Base-by-base conservation (phyloP, 2,113 vertebrate species). In the Nipponia nippon region DNA sequence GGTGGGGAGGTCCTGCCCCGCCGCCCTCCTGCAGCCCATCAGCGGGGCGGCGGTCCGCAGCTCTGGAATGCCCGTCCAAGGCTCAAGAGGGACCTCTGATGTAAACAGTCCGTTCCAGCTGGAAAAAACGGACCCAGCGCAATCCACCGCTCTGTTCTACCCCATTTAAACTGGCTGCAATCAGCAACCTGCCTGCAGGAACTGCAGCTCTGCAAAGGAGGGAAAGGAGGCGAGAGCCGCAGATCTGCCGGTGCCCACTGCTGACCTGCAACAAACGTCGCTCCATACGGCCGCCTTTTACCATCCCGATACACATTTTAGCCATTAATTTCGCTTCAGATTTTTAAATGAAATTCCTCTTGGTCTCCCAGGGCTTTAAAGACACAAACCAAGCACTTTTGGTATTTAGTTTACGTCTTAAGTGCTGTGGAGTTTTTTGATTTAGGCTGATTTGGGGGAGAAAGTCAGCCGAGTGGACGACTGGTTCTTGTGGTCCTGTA, bases 31-130 rank as follows among this genome's bases (percentile, higher is more conserved):
- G 66, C n/a, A 40, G 59, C 72, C 19, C 6, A 1, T 8, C 29
- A 38, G 5, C 22, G 2, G 2, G 10, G 49, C 29, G 32, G 46
- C 30, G 70, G 32, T 7, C 40, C 0, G 0, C n/a, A 10, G 4
- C 66, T 61, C 76, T 29, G 71, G 19, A 30, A 50, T 2, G 21
- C 13, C 21, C 16, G 5, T 2, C 0, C 0, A 61, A 71, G 61
- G 67, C 58, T n/a, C 3, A 21, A 9, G 50, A 87, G 40, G 19
- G 44, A 20, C 26, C 40, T 52, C 9, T 66, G 71, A 23, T 62
- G 44, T 4, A 18, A 58, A 71, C 2, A 42, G 30, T 16, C 52
- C 62, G 9, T 63, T 81, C 27, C 52, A 63, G 0, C 2, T 18
- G 25, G 53, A 10, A 7, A 16, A 53, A 32, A 13, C 13, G 17